Evolutionary conservation across 2,113 vertebrate genomes (phyloP), one percentile per base, ranked within the genome.

Genomic region (Halcyon senegalensis): DNA sequence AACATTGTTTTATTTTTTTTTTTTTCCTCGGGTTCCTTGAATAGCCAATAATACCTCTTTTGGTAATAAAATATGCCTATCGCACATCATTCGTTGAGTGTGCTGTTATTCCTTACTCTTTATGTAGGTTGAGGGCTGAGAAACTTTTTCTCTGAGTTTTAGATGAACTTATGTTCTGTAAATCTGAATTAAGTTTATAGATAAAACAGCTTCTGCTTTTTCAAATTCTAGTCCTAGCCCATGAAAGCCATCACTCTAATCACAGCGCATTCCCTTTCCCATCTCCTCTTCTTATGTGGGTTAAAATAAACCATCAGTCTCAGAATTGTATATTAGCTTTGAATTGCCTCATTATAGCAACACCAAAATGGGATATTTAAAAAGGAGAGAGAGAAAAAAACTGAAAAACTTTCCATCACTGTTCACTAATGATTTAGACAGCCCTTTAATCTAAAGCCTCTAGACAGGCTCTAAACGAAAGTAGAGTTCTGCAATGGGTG

Each of bases 261-360:
- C 87, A 84, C 35, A 92, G 43, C 0, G 0, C 20, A 87, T 89
- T 93, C 43, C 64, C 43, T 89, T 91, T 91, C 33, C 73, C 48
- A 50, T 93, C 63, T 90, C 12, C 23, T 88, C 55, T 77, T 91
- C 67, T 90, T 90, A 90, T 79, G 78, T 72, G 46, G 62, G 85
- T 85, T 94, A 97, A 92, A 93, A 96, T 88, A 96, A 96, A 79
- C 30, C 53, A 81, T 73, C 82, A 85, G 33, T 68, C 66, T 94
- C 73, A 89, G 91, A 92, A 95, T 46, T 75, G 62, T 84, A 60
- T 94, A 91, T 94, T 94, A 90, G 46, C 73, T 94, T 91, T 95
- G 86, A 84, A 94, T 91, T 94, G 84, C 56, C 72, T 94, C 90
- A 92, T 96, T 94, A 93, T 56, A 90, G 31, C 44, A 90, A 84